Percentiles rank a stretch among this genome's conserved stretches.
These are phyloP conservation scores for Epirrita christyi DNA, from an alignment of 2,888 invertebrate genomes.

Conservation along the genomic window DNA sequence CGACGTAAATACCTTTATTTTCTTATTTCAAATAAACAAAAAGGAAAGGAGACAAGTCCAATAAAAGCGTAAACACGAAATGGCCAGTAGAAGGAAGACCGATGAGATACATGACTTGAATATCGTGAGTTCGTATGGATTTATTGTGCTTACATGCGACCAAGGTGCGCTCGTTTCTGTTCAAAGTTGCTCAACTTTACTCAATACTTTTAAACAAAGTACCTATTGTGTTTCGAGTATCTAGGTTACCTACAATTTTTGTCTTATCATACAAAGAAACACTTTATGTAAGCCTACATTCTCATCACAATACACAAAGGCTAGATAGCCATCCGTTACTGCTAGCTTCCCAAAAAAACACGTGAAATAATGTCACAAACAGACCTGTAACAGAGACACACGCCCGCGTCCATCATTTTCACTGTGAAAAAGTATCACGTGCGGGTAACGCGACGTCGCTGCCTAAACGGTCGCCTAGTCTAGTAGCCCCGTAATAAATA, in stretches of 20 bases:
- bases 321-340: conserved; percentile 11
- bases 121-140: conserved; percentile 46
- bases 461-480: conserved; percentile 70
- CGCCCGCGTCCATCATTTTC: conserved; percentile 50
- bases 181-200: background rate
- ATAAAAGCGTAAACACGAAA: conserved; percentile 48
- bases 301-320: background rate
- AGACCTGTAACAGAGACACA: conserved; percentile 48
- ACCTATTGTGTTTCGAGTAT: no score
- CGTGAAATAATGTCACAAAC: conserved; percentile 36
- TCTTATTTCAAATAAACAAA: conserved; percentile 39
- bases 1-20: conserved; percentile 29
- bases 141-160: conserved; percentile 38
- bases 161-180: conserved; percentile 9
- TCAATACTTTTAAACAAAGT: background rate
- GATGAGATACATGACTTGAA: conserved; percentile 56
- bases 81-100: conserved; percentile 49
- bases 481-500: conserved; percentile 76
- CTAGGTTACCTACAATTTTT: no score
- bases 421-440: conserved; percentile 62
- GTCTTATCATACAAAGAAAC: background rate
- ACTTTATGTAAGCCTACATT: background rate
- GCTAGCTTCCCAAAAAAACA: conserved; percentile 15
- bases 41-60: conserved; percentile 44
- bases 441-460: conserved; percentile 65